Evolutionary conservation across 2,113 vertebrate species (phyloP), one percentile per base, ranked within the genome.

Genomic region (Ammodytes dubius): DNA sequence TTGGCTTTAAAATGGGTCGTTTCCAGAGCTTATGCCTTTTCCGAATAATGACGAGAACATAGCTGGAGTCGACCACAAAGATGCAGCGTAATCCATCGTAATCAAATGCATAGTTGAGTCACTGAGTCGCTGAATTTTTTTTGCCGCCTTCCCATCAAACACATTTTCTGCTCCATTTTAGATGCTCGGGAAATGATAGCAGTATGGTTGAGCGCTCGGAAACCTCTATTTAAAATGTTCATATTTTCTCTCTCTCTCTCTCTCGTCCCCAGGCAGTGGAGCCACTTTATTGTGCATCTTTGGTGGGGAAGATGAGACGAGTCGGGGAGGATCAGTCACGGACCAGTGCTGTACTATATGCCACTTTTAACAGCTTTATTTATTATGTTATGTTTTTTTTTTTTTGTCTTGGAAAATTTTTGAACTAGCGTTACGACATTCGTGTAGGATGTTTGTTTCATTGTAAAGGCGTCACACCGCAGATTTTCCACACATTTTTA

Each of bases 281-380:
- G 87, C 85, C 91, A 78, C 74, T 75, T 79, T 84, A 58, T 85
- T 89, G 85, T 72, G 82, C 82, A 80, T 88, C 77, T 89, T 88
- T 70, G 60, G 61, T 58, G 86, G 79, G 80, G 78, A 91, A 70
- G 71, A 87, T 79, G 88, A 87, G 85, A 73, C 71, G 83, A 84
- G 83, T 84, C 40, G 43, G 77, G 27, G 85, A 91, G 82, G 88
- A 90, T 74, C 81, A 93, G 91, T 95, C 90, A 94, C 86, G 94
- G 95, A 96, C 91, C 94, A 95, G 94, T 95, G 95, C 94, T 95
- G 94, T 96, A 95, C 91, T 90, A 96, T 96, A 96, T 91, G 93
- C 95, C 95, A 96, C 95, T 97, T 97, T 96, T 95, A 95, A 95
- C 95, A 95, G 95, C 95, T 97, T 97, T 97, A 97, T 98, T 98